Conservation (phyloP, 2,797 vertebrate species). For the Platalea minor region DNA sequence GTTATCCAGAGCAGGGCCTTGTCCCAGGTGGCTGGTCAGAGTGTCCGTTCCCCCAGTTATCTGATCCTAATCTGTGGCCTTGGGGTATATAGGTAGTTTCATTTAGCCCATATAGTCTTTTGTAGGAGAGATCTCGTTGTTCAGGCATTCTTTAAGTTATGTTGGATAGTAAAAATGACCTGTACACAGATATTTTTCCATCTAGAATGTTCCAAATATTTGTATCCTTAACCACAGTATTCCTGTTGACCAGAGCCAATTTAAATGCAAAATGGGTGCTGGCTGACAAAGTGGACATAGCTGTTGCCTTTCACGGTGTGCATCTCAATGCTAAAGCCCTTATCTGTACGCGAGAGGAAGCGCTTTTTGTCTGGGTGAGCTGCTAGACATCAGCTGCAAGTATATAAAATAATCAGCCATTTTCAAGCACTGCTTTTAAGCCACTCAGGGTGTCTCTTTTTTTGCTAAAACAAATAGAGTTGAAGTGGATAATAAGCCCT, state of each 20-base stretch:
- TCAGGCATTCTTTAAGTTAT: not conserved
- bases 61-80: not conserved
- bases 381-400: not conserved
- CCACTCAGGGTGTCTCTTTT: not conserved
- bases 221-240: not conserved
- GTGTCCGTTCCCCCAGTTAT: not conserved
- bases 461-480: not conserved
- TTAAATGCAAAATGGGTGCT: not conserved
- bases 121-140: not conserved
- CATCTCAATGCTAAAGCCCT: not conserved
- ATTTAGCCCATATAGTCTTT: not conserved
- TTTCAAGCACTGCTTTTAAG: not conserved
- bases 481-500: not conserved
- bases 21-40: not conserved
- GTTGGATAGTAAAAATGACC: not conserved
- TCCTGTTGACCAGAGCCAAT: not conserved
- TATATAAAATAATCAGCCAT: not conserved
- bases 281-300: not conserved
- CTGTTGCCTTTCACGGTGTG: not conserved
- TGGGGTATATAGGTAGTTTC: not conserved
- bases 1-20: not conserved
- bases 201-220: not conserved
- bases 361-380: not conserved
- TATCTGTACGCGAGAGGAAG: not conserved
- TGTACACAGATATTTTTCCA: not conserved